phyloP scores from a whole-genome alignment of 2,797 vertebrate genomes.

The Sebastolobus alascanus region DNA sequence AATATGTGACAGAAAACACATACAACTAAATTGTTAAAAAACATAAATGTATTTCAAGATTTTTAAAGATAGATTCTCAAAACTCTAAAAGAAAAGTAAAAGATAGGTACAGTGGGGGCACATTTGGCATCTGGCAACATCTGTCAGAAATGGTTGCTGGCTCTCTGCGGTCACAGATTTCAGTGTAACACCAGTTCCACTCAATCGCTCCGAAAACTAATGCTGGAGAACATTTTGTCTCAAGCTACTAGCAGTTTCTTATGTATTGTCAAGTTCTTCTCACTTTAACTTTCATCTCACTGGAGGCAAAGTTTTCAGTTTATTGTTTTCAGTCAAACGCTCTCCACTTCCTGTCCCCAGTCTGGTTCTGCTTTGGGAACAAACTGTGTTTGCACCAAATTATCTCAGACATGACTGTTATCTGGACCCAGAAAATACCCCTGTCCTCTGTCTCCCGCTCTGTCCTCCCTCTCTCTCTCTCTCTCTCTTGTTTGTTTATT shows the following conservation, averaged over 20 bases:
- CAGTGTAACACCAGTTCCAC: not conserved
- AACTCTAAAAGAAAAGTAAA: too few relatives aligned
- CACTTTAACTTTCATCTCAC: slow-evolving; percentile 17
- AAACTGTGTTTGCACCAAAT: slow-evolving; percentile 24
- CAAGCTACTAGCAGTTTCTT: not conserved
- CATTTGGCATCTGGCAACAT: too few relatives aligned
- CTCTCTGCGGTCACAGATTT: too few relatives aligned
- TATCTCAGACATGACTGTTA: slow-evolving; percentile 57
- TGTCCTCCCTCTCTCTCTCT: slow-evolving; percentile 14
- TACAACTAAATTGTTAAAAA: too few relatives aligned
- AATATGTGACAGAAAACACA: too few relatives aligned
- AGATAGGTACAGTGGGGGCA: rapidly evolving
- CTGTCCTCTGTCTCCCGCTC: slow-evolving; percentile 36
- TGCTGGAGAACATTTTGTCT: not conserved
- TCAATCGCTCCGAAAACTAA: not conserved
- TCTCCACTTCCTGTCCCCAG: slow-evolving; percentile 27
- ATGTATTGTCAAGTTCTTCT: not conserved
- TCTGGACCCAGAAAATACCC: slow-evolving; percentile 58
- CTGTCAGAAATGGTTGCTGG: too few relatives aligned
- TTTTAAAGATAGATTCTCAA: too few relatives aligned
- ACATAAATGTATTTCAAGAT: too few relatives aligned
- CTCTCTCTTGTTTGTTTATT: slow-evolving; percentile 78
- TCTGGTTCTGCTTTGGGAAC: slow-evolving; percentile 44
- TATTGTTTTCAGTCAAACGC: not conserved
- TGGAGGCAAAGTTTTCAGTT: not conserved